Evolutionary conservation across 2,113 vertebrate genomes (phyloP).

Genomic region (Rutilus rutilus): DNA sequence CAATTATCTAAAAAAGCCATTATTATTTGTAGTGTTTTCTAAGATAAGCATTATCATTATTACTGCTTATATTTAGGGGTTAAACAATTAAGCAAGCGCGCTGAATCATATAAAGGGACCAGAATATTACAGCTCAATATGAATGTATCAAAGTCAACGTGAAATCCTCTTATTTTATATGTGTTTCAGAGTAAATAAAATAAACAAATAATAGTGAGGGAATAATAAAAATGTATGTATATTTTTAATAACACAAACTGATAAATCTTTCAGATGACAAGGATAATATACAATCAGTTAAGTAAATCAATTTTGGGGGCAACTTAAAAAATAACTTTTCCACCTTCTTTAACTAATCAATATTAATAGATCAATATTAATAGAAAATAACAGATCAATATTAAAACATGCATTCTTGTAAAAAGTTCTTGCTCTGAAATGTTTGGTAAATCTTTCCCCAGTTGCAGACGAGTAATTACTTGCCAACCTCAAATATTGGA

Average conservation of each 20-base stretch:
- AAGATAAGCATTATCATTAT: neutral
- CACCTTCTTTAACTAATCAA: neutral
- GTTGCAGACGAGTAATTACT: neutral
- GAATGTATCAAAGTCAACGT: no score
- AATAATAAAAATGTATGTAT: neutral
- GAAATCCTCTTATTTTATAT: neutral
- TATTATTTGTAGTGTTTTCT: neutral
- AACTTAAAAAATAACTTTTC: neutral
- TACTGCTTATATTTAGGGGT: no score
- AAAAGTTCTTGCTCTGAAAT: neutral
- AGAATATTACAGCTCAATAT: no score
- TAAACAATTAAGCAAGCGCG: neutral
- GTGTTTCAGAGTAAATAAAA: neutral
- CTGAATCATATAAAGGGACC: no score
- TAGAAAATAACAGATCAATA: no score
- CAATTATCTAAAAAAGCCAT: conserved; percentile 1
- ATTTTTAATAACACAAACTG: no score
- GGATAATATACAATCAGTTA: neutral
- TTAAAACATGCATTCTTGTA: neutral
- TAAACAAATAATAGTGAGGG: neutral
- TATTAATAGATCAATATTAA: neutral
- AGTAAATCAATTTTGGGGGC: neutral
- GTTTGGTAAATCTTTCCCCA: neutral
- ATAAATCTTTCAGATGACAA: neutral
- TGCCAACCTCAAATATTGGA: neutral